Conservation (phyloP, 2,113 vertebrate genomes). For the Festucalex cinctus region DNA sequence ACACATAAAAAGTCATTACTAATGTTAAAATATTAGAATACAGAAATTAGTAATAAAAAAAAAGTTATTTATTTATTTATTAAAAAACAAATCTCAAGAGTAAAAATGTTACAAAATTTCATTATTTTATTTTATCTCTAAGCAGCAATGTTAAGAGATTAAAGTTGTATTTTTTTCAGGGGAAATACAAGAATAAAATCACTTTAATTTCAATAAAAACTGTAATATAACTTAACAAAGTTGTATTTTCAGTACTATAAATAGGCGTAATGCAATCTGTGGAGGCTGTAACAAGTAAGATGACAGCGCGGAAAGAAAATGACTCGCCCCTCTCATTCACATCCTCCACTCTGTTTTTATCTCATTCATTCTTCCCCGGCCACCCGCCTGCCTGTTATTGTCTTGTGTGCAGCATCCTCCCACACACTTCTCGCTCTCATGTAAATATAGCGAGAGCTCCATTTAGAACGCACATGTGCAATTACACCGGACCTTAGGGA, state of each 20-base stretch:
- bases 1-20: too few species aligned
- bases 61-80: too few species aligned
- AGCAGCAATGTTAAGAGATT: too few species aligned
- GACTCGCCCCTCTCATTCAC: conserved; percentile 24
- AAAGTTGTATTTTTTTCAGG: too few species aligned
- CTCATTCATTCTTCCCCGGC: conserved; percentile 34
- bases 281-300: neutral
- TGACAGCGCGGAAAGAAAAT: neutral
- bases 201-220: too few species aligned
- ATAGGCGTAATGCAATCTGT: neutral
- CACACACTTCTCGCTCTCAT: conserved; percentile 47
- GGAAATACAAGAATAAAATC: too few species aligned
- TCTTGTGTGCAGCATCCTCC: conserved; percentile 38
- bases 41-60: too few species aligned
- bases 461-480: conserved; percentile 65
- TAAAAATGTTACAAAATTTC: too few species aligned
- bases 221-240: too few species aligned
- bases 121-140: too few species aligned
- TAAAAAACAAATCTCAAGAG: too few species aligned
- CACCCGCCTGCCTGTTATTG: conserved; percentile 25
- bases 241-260: neutral
- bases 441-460: conserved; percentile 63
- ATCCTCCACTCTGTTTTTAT: conserved; percentile 21
- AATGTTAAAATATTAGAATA: too few species aligned
- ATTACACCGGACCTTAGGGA: conserved; percentile 53